phyloP scores from a whole-genome alignment of 2,888 invertebrate genomes.

The Philopedon plagiatum region DNA sequence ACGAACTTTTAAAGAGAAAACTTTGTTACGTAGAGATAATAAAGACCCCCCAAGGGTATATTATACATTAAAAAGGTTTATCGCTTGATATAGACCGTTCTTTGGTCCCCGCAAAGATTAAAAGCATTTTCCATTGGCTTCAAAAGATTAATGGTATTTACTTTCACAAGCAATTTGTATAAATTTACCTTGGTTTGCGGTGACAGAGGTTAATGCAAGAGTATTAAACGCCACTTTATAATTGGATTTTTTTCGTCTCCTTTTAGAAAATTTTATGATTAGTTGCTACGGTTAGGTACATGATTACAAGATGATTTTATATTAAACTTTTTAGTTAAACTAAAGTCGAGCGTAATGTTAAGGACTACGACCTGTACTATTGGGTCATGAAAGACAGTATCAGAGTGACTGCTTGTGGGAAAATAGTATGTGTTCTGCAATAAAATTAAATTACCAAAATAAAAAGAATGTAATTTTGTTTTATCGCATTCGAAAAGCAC shows the following conservation, averaged over 20 bases:
- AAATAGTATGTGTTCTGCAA: no score
- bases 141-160: constrained; percentile 11
- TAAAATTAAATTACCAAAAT: no score
- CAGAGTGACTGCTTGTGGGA: no score
- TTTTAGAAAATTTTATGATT: not conserved
- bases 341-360: no score
- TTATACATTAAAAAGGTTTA: constrained; percentile 12
- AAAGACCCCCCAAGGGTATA: not conserved
- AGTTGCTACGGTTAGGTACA: no score
- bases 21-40: not conserved
- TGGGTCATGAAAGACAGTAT: no score
- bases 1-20: constrained; percentile 1
- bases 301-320: no score
- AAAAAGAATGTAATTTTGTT: no score
- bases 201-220: constrained; percentile 6
- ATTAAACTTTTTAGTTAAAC: no score
- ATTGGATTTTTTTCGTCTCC: not conserved
- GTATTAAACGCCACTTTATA: constrained; percentile 11
- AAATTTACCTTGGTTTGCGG: constrained; percentile 12
- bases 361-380: no score
- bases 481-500: no score
- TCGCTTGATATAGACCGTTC: constrained; percentile 2
- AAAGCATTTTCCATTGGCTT: not conserved
- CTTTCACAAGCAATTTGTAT: constrained; percentile 4
- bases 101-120: not conserved